Conservation (phyloP, 2,888 invertebrate species). For the Drosophila borealis region DNA sequence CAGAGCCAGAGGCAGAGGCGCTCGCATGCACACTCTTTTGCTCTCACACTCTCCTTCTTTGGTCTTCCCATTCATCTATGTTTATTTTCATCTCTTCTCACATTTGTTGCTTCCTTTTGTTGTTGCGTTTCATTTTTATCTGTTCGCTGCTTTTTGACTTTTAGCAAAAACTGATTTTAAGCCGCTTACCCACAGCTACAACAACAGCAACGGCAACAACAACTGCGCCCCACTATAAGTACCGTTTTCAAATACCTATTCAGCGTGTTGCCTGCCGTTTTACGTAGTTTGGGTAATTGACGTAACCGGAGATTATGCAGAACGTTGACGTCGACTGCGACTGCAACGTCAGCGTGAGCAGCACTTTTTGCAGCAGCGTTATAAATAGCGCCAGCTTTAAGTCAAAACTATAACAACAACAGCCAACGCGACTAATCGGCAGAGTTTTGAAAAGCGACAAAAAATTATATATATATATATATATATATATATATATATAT, state of each 20-base stretch:
- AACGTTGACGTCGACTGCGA: slow-evolving; percentile 8
- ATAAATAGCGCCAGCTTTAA: slow-evolving; percentile 20
- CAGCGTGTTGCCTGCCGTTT: slow-evolving; percentile 34
- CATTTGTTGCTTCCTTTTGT: slow-evolving; percentile 31
- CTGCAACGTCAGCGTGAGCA: slow-evolving; percentile 7
- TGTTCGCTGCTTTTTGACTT: slow-evolving; percentile 55
- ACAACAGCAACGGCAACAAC: slow-evolving; percentile 9
- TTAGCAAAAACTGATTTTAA: slow-evolving; percentile 69
- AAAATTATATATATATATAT: not conserved
- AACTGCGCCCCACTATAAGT: slow-evolving; percentile 20
- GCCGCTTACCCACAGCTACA: slow-evolving; percentile 67
- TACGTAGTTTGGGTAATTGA: slow-evolving; percentile 75
- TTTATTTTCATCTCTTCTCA: slow-evolving; percentile 26
- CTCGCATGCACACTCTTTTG: not conserved
- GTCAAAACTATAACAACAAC: slow-evolving; percentile 7
- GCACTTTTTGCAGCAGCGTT: slow-evolving; percentile 12
- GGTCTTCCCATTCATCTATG: not conserved
- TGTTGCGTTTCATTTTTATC: slow-evolving; percentile 29
- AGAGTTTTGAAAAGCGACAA: not conserved
- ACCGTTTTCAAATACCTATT: slow-evolving; percentile 52
- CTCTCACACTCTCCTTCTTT: not conserved
- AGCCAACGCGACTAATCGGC: not conserved
- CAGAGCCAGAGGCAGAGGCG: too few species aligned
- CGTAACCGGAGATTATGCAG: slow-evolving; percentile 72
- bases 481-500: too few species aligned